Conservation (phyloP, 2,888 invertebrate genomes). For the Odontomyia ornata region DNA sequence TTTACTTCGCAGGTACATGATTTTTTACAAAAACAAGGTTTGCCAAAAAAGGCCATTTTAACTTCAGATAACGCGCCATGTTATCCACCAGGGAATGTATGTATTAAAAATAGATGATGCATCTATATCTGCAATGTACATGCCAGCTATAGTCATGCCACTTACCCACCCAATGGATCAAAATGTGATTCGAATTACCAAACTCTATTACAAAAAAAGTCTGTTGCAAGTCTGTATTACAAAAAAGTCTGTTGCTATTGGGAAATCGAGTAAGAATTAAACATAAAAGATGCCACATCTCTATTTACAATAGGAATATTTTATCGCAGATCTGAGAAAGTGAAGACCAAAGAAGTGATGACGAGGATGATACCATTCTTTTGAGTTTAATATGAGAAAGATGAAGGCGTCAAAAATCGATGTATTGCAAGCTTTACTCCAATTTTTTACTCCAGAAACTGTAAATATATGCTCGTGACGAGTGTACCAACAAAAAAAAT, state of each 20-base stretch:
- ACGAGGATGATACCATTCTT: background rate
- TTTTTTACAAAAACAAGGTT: background rate
- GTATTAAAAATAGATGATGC: background rate
- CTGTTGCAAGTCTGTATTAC: too few species aligned
- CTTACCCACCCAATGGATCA: background rate
- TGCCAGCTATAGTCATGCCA: background rate
- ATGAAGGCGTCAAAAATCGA: background rate
- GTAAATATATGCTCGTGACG: too few species aligned
- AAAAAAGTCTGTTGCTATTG: background rate
- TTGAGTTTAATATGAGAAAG: background rate
- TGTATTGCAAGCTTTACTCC: background rate
- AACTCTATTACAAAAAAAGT: background rate
- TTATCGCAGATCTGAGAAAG: background rate
- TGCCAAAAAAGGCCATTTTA: background rate
- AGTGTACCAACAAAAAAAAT: too few species aligned
- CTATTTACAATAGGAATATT: background rate
- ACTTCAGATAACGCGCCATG: background rate
- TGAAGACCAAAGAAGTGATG: background rate
- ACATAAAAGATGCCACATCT: background rate
- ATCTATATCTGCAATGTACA: background rate
- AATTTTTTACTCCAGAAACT: background rate
- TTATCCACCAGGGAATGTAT: background rate
- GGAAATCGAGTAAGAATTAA: background rate
- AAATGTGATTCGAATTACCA: background rate
- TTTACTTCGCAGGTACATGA: background rate